Percentiles rank a stretch among this genome's conserved stretches.
Evolutionary conservation across 1,140 invertebrate genomes (phyloP).

Genomic region (Pogonognathellus flavescens): DNA sequence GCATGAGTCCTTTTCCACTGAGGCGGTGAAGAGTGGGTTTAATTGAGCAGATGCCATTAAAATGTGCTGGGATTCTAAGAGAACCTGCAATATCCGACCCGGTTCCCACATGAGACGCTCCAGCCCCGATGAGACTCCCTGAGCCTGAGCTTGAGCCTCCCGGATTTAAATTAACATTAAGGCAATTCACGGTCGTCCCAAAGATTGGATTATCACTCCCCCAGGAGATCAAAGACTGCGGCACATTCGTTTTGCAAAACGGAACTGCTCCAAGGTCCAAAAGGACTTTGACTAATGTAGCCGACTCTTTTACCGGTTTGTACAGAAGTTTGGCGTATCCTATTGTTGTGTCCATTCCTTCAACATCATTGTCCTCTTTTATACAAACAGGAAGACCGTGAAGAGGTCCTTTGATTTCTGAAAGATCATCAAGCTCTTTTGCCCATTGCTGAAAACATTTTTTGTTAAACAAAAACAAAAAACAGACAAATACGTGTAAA

Average conservation of each 20-base stretch:
- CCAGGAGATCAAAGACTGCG: constrained; percentile 69
- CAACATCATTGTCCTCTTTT: constrained; percentile 68
- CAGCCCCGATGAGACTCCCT: constrained; percentile 71
- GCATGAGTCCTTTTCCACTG: constrained; percentile 53
- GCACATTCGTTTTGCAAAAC: constrained; percentile 72
- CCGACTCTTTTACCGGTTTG: constrained; percentile 68
- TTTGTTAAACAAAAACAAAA: constrained; percentile 17
- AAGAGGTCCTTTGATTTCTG: constrained; percentile 67
- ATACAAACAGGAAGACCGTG: constrained; percentile 70
- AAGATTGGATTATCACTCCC: constrained; percentile 72
- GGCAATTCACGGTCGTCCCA: constrained; percentile 71
- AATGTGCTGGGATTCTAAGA: constrained; percentile 75
- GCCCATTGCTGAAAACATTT: constrained; percentile 67
- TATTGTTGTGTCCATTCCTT: constrained; percentile 71
- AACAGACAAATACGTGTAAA: constrained; percentile 16
- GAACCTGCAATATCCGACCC: constrained; percentile 75
- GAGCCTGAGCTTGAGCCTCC: constrained; percentile 71
- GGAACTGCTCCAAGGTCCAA: constrained; percentile 70
- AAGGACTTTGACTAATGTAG: constrained; percentile 69
- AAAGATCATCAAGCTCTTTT: constrained; percentile 67
- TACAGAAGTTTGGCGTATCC: constrained; percentile 70
- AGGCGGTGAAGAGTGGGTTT: constrained; percentile 68
- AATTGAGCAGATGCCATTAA: constrained; percentile 76
- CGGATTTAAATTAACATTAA: constrained; percentile 67
- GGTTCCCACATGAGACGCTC: constrained; percentile 47